These are phyloP conservation scores for Neoitamus cyanurus DNA, from an alignment of 2,888 invertebrate species.

Conservation along the genomic window DNA sequence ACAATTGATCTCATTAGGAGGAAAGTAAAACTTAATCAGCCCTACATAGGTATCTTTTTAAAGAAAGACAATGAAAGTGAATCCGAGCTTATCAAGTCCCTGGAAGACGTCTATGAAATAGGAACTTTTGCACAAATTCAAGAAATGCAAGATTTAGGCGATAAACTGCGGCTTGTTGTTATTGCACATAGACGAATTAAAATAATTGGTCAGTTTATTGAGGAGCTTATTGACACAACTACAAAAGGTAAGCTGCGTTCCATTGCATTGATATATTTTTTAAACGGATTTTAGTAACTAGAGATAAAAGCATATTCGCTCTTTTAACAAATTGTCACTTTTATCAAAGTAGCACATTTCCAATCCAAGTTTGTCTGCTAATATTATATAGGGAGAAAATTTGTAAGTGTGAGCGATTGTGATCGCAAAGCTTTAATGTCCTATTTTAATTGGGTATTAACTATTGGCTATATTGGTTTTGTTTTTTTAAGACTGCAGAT, in stretches of 20 bases:
- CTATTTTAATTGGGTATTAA: too few species aligned
- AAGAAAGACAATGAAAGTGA: constrained; percentile 92
- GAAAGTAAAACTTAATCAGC: constrained; percentile 95
- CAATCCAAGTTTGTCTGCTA: too few species aligned
- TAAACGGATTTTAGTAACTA: too few species aligned
- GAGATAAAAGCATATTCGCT: too few species aligned
- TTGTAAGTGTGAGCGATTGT: too few species aligned
- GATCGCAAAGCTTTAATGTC: too few species aligned
- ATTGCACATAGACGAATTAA: constrained; percentile 93
- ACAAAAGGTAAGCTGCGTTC: constrained; percentile 59
- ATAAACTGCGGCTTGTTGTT: constrained; percentile 88
- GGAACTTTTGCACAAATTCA: constrained; percentile 99
- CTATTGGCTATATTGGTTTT: too few species aligned
- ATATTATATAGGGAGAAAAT: too few species aligned
- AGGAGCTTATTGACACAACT: constrained; percentile 71
- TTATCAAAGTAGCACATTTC: too few species aligned
- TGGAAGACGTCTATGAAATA: constrained; percentile 88
- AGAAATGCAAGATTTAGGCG: constrained; percentile 95
- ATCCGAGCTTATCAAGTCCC: constrained; percentile 81
- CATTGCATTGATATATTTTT: too few species aligned
- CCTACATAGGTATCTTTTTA: constrained; percentile 96
- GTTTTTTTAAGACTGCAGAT: too few species aligned
- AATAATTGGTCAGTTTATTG: constrained; percentile 82
- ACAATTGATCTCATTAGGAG: constrained; percentile 90
- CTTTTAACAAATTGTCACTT: too few species aligned